These are phyloP conservation scores for Vesta saturnalis DNA, from an alignment of 2,888 invertebrate species.

Conservation along the genomic window DNA sequence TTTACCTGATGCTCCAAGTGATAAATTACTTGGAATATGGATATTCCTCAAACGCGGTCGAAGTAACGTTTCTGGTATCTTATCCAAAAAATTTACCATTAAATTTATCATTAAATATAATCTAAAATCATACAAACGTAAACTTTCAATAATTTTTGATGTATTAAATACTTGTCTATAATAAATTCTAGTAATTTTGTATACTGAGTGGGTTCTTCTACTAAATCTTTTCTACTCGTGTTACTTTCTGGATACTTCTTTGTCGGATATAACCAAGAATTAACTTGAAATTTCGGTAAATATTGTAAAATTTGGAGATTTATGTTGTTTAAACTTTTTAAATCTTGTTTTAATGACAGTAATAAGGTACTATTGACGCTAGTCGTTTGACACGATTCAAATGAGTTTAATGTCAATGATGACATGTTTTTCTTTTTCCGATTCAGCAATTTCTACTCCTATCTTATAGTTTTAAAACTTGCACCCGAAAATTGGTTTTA, in stretches of 20 bases:
- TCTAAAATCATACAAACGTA: constrained; percentile 20
- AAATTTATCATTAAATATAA: constrained; percentile 38
- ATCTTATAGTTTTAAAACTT: too few relatives aligned
- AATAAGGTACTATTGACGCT: constrained; percentile 30
- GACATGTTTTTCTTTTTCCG: too few relatives aligned
- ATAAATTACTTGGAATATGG: constrained; percentile 19
- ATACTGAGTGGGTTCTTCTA: constrained; percentile 26
- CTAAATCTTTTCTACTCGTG: neutral
- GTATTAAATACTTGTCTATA: constrained; percentile 36
- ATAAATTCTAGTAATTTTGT: constrained; percentile 35
- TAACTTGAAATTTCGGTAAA: constrained; percentile 18
- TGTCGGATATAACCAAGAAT: constrained; percentile 39
- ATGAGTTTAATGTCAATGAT: too few relatives aligned
- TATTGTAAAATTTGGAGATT: constrained; percentile 27
- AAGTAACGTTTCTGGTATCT: constrained; percentile 27
- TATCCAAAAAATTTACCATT: constrained; percentile 14
- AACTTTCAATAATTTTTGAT: neutral
- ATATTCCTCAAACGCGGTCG: constrained; percentile 5
- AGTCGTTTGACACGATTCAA: neutral
- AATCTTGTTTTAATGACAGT: constrained; percentile 37
- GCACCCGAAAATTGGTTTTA: too few relatives aligned
- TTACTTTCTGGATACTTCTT: constrained; percentile 25
- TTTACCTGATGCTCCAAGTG: constrained; percentile 32
- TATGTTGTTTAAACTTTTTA: constrained; percentile 29
- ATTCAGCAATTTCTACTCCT: too few relatives aligned